Conservation (phyloP, 2,888 invertebrate species). For the Lithophane semibrunnea region DNA sequence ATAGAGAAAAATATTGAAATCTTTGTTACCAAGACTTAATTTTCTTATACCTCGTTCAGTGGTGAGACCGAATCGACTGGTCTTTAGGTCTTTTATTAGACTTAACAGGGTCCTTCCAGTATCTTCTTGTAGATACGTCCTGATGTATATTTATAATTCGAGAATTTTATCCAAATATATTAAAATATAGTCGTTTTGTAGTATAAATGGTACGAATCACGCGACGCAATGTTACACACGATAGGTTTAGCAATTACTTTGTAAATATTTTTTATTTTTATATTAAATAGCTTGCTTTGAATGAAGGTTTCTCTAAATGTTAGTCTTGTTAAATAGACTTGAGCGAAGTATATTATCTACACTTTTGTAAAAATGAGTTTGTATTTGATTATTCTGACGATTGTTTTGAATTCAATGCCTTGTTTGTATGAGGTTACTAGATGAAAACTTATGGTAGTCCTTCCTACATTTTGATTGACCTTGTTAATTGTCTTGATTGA, state of each 20-base stretch:
- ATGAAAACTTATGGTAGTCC: background rate
- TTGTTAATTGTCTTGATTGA: background rate
- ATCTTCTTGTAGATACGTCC: slow-evolving; percentile 72
- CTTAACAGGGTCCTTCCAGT: slow-evolving; percentile 87
- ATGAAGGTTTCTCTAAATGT: slow-evolving; percentile 57
- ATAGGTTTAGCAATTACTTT: slow-evolving; percentile 66
- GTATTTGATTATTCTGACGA: slow-evolving; percentile 1
- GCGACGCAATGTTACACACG: slow-evolving; percentile 71
- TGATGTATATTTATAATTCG: slow-evolving; percentile 72
- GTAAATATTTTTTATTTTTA: slow-evolving; percentile 74
- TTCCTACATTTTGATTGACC: background rate
- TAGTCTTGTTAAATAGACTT: slow-evolving; percentile 51
- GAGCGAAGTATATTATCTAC: slow-evolving; percentile 22
- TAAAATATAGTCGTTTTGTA: slow-evolving; percentile 80
- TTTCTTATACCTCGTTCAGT: slow-evolving; percentile 83
- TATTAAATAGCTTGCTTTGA: slow-evolving; percentile 63
- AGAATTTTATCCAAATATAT: slow-evolving; percentile 86
- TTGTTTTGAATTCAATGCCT: slow-evolving; percentile 33
- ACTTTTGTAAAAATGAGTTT: slow-evolving; percentile 24
- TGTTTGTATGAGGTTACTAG: slow-evolving; percentile 51
- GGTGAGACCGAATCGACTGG: slow-evolving; percentile 72
- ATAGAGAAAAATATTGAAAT: slow-evolving; percentile 61
- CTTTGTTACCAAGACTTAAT: slow-evolving; percentile 79
- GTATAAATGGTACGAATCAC: slow-evolving; percentile 72
- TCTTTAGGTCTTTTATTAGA: slow-evolving; percentile 77